Evolutionary conservation across 2,113 vertebrate species (phyloP), one percentile per base, ranked within the genome.

Genomic region (Amphilophus citrinellus): DNA sequence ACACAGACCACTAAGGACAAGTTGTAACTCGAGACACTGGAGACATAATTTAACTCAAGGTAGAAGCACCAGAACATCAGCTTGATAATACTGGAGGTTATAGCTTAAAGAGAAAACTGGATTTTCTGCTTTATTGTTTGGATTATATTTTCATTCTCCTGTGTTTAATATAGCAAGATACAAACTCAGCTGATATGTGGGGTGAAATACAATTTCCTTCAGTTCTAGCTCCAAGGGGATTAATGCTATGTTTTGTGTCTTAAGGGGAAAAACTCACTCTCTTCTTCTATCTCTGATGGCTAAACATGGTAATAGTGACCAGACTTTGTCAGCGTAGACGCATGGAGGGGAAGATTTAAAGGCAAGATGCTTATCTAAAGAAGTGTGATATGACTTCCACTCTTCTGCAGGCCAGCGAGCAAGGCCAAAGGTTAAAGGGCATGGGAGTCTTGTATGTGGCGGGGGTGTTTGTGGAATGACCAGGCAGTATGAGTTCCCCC

Each of bases 381-480:
- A 84, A 85, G 89, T 71, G 84, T 62, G 87, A 90, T 89, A 91
- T 76, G 80, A 87, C 84, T 89, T 91, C 91, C 47, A 60, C 60
- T 89, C 76, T 76, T 73, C 76, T 88, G 75, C 77, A 73, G 73
- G 71, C 78, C 4, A 30, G 68, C 1, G 0, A 91, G 87, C 53
- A 22, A 79, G 91, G 91, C 89, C 87, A 92, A 84, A 90, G 94
- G 94, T 93, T 44, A 65, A 82, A 88, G 85, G 89, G 92, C 89
- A 91, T 35, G 75, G 68, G 82, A 91, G 86, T 58, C 79, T 89
- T 83, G 59, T 66, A 57, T 85, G 75, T 42, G 53, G 3, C 57
- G 60, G 63, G 50, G 76, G 30, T 77, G 62, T 77, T 73, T 84
- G 66, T 78, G 79, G 71, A 84, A 78, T 77, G 62, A 79, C 77